Base-by-base conservation (phyloP, 2,888 invertebrate species). In the Eumacrocentrus americanus region DNA sequence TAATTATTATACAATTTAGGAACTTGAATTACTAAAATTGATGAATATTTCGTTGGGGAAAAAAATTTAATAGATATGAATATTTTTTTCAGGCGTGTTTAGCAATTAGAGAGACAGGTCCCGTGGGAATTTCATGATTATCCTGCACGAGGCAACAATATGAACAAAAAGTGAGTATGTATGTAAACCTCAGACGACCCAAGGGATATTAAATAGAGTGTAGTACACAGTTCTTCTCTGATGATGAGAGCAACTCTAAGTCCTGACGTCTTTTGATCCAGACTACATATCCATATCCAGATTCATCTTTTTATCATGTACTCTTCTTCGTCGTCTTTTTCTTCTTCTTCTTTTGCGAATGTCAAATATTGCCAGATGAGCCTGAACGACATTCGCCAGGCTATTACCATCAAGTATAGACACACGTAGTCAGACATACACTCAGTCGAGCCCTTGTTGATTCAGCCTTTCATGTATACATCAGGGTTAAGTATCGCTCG, bases 191-290 rank as follows among this genome's bases (percentile, higher is more conserved):
- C 23, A 12, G 25, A 23, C n/a, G 23, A 64, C 78, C 73, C 77
- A 50, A 60, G 76, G 77, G 76, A 77, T 78, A 78, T 78, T 75
- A 77, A 78, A 67, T 74, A 75, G 76, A 78, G 77, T 77, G 74
- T 72, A 65, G 25, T 46, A 44, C 57, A 48, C 12, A 29, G 57
- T 34, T 56, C 42, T 48, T 57, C 50, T 57, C 42, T 25, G 20
- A n/a, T n/a, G n/a, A n/a, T 50, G 42, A 57, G 50, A n/a, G n/a
- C n/a, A n/a, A n/a, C 18, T 11, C 23, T 46, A 46, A 22, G 46
- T 29, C 4, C 5, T 29, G 29, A 29, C 9, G 9, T 29, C 29
- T 29, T 29, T 29, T 29, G 29, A 29, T 29, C 25, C 20, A 46
- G 12, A 46, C 46, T 7, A 25, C 46, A 4, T n/a, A 46, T 46